These are phyloP conservation scores for Pyralis farinalis DNA, from an alignment of 2,888 invertebrate species.

Conservation along the genomic window DNA sequence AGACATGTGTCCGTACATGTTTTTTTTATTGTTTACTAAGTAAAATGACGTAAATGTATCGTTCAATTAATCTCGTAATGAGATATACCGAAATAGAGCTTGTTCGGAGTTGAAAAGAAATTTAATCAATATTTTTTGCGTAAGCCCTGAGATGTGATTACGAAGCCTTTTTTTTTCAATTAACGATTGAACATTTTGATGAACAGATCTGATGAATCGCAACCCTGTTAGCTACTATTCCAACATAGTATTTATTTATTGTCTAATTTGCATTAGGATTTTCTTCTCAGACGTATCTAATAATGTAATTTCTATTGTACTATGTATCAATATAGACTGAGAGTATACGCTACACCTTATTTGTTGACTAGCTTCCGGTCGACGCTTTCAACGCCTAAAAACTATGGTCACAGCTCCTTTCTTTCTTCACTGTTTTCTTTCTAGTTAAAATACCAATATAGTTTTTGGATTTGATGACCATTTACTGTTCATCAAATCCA, in stretches of 20 bases:
- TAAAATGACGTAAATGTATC: background rate
- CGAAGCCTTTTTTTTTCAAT: background rate
- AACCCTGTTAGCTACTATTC: background rate
- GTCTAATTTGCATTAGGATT: too few relatives aligned
- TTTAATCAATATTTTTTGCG: background rate
- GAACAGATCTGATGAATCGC: background rate
- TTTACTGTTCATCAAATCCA: too few relatives aligned
- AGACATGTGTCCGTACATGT: background rate
- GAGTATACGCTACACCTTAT: too few relatives aligned
- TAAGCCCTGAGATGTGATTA: background rate
- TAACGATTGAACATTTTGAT: background rate
- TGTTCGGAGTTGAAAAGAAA: background rate
- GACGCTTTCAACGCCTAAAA: too few relatives aligned
- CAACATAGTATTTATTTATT: background rate
- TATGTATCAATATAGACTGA: too few relatives aligned
- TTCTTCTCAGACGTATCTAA: too few relatives aligned
- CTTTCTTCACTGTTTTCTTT: too few relatives aligned
- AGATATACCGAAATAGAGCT: conserved; percentile 4
- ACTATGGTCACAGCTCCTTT: too few relatives aligned
- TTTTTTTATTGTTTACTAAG: background rate
- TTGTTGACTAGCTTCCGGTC: too few relatives aligned
- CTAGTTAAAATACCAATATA: too few relatives aligned
- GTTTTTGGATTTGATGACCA: too few relatives aligned
- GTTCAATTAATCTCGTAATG: conserved; percentile 1
- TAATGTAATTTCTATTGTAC: too few relatives aligned